A percentile compares a stretch with the other conserved stretches of the same genome.
phyloP scores from a whole-genome alignment of 2,888 invertebrate genomes.

The Eupithecia tripunctaria region DNA sequence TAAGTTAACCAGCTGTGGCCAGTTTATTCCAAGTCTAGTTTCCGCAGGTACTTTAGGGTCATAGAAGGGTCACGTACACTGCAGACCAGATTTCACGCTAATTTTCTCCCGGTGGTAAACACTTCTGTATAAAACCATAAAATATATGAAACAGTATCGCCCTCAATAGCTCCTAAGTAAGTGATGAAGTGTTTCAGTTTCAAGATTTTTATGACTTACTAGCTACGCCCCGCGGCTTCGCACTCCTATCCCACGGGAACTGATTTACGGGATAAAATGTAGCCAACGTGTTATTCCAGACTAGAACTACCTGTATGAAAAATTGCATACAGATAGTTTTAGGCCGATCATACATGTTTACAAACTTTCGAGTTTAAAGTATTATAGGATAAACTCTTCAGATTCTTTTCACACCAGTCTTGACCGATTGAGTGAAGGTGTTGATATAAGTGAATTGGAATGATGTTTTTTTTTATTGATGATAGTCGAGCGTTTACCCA shows the following conservation, averaged over 20 bases:
- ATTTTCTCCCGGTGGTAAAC: constrained; percentile 52
- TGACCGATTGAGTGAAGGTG: neutral
- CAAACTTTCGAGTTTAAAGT: too few relatives aligned
- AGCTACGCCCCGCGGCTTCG: too few relatives aligned
- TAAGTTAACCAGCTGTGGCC: neutral
- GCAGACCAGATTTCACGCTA: constrained; percentile 63
- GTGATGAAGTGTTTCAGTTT: constrained; percentile 8
- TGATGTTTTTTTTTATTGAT: too few relatives aligned
- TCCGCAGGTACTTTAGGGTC: constrained; percentile 6
- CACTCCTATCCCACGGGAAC: too few relatives aligned
- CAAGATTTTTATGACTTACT: constrained; percentile 4
- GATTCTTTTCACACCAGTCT: neutral
- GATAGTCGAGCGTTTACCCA: too few relatives aligned
- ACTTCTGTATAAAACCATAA: constrained; percentile 27
- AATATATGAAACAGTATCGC: constrained; percentile 4
- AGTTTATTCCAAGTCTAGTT: neutral
- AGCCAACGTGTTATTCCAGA: too few relatives aligned
- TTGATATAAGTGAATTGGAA: neutral
- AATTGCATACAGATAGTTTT: too few relatives aligned
- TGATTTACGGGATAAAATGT: too few relatives aligned
- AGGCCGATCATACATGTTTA: too few relatives aligned
- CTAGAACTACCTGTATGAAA: too few relatives aligned
- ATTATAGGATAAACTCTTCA: too few relatives aligned
- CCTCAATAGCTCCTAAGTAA: constrained; percentile 1
- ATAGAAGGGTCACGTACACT: constrained; percentile 15